Conservation (phyloP, 2,888 invertebrate genomes). For the Atethmia centrago region DNA sequence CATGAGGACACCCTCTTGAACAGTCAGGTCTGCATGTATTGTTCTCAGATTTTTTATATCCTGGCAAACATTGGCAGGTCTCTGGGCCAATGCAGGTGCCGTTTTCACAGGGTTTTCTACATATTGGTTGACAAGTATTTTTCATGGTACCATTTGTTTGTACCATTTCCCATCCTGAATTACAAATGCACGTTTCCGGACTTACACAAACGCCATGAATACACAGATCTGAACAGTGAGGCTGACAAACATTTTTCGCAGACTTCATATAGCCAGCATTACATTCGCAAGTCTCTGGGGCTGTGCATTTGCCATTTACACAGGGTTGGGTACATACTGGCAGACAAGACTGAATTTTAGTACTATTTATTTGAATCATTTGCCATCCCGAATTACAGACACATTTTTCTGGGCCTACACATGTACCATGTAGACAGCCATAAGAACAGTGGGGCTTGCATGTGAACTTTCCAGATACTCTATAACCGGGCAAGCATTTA, state of each 20-base stretch:
- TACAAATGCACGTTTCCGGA: slow-evolving; percentile 39
- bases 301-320: slow-evolving; percentile 27
- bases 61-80: slow-evolving; percentile 28
- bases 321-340: slow-evolving; percentile 37
- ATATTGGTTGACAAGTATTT: slow-evolving; percentile 26
- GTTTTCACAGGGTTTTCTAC: slow-evolving; percentile 23
- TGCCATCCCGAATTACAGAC: slow-evolving; percentile 31
- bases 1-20: slow-evolving; percentile 53
- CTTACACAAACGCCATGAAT: slow-evolving; percentile 9
- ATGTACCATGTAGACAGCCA: slow-evolving; percentile 24
- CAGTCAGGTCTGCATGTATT: slow-evolving; percentile 56
- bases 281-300: slow-evolving; percentile 50
- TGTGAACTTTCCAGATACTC: neutral
- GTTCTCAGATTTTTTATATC: slow-evolving; percentile 16
- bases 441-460: neutral
- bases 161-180: slow-evolving; percentile 30
- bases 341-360: slow-evolving; percentile 1
- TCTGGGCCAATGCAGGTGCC: slow-evolving; percentile 32
- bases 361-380: neutral
- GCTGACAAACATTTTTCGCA: slow-evolving; percentile 15
- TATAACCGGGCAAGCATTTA: slow-evolving; percentile 1
- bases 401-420: slow-evolving; percentile 28
- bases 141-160: neutral
- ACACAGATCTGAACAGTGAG: slow-evolving; percentile 15
- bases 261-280: slow-evolving; percentile 10